Conservation (phyloP, 2,888 invertebrate species). For the Lapara coniferarum region DNA sequence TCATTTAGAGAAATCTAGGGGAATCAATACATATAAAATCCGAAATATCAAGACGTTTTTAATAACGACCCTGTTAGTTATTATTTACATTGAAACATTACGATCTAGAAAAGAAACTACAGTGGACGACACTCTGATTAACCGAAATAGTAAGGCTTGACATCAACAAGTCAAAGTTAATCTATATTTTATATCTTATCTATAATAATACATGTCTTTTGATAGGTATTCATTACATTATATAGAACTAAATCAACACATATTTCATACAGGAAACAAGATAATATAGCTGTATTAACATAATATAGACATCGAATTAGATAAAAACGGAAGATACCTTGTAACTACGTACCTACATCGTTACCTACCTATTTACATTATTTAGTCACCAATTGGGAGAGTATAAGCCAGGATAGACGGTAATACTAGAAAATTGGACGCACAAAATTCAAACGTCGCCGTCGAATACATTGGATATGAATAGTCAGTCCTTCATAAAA, state of each 20-base stretch:
- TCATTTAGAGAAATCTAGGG: no score
- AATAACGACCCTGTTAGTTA: conserved; percentile 7
- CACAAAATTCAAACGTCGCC: no score
- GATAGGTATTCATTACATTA: neutral
- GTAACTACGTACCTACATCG: no score
- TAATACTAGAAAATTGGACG: no score
- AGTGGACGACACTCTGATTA: no score
- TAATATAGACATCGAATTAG: neutral
- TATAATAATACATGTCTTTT: neutral
- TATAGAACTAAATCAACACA: neutral
- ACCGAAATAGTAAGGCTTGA: no score
- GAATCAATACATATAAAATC: neutral
- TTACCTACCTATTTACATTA: neutral
- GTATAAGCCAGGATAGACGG: no score
- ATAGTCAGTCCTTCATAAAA: no score
- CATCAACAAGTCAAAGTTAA: no score
- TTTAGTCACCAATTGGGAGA: no score
- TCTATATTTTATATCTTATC: neutral
- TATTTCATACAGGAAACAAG: neutral
- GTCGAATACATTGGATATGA: no score
- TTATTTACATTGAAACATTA: neutral
- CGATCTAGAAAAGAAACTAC: no score
- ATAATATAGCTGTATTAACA: neutral
- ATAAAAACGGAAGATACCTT: neutral
- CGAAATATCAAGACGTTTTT: neutral